Base-by-base conservation (phyloP, 2,113 vertebrate genomes). In the Pedionomus torquatus region DNA sequence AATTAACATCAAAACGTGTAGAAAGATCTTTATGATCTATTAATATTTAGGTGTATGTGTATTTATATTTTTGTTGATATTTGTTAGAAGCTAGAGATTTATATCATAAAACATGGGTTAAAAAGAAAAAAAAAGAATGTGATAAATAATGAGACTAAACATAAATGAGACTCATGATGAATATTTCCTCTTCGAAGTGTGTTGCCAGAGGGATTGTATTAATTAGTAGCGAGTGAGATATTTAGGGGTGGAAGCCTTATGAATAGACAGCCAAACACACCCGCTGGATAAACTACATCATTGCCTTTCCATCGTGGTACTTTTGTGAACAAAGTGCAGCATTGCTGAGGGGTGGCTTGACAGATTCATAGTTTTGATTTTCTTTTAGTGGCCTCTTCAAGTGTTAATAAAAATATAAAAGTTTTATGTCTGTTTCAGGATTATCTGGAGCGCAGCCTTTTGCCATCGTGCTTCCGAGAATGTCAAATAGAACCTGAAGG, bases 321-420 rank as follows among this genome's bases (percentile, higher is more conserved):
- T 83, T 44, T 51, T 55, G 33, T 86, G 87, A 90, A 51, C 82
- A 84, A 90, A 90, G 49, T 19, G 10, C 80, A 57, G 55, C 44
- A 54, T 75, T 90, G 77, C 91, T 87, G 51, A 84, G 60, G 31
- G n/a, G 23, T 52, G 18, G 68, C 96, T 77, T 96, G 96, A 86
- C 96, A 97, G 95, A 97, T 96, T 97, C 94, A 97, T 97, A 30
- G 93, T 92, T 97, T 93, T 97, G 85, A 97, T 97, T 97, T 97
- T 96, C 96, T 97, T 97, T 95, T 82, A 97, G 91, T 92, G 80
- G 93, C 70, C 79, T 92, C 92, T 91, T 96, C 64, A 81, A 95
- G 93, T 95, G 92, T 96, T 97, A 95, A 97, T 97, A 97, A 97
- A 97, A 96, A 87, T 64, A 92, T 80, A 83, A 80, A 97, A 95